Evolutionary conservation across 2,888 invertebrate species (phyloP).

Genomic region (Metacarcinus magister): DNA sequence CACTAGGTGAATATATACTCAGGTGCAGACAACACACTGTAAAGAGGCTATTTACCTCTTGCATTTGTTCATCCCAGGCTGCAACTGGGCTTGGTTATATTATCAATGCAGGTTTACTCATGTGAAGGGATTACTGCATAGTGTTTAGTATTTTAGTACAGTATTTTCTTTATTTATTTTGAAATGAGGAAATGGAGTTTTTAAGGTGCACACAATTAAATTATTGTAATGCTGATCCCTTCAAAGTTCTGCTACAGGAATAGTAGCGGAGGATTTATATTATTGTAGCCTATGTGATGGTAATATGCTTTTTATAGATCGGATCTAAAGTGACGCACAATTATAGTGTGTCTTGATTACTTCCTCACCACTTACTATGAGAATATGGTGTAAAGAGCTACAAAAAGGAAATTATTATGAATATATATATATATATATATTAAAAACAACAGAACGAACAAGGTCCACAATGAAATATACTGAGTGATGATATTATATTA

Average conservation of each 20-base stretch:
- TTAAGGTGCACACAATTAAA: conserved; percentile 54
- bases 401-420: conserved; percentile 33
- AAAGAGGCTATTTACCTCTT: neutral
- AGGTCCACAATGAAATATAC: conserved; percentile 68
- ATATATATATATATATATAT: neutral
- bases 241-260: conserved; percentile 69
- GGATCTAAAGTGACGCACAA: conserved; percentile 69
- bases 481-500: conserved; percentile 59
- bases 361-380: conserved; percentile 64
- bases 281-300: conserved; percentile 71
- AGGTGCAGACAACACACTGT: conserved; percentile 31
- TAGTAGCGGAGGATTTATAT: conserved; percentile 70
- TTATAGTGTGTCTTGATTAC: conserved; percentile 65
- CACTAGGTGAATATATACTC: conserved; percentile 17
- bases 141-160: conserved; percentile 54
- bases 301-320: conserved; percentile 78
- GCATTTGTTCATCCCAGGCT: conserved; percentile 64
- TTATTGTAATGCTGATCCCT: conserved; percentile 60
- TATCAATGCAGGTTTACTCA: conserved; percentile 63
- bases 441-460: conserved; percentile 53
- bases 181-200: conserved; percentile 56
- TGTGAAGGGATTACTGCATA: conserved; percentile 64
- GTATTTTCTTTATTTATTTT: conserved; percentile 54
- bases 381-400: conserved; percentile 36
- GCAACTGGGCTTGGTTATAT: conserved; percentile 50